Evolutionary conservation across 2,797 vertebrate species (phyloP).

Genomic region (Eulemur albifrons): DNA sequence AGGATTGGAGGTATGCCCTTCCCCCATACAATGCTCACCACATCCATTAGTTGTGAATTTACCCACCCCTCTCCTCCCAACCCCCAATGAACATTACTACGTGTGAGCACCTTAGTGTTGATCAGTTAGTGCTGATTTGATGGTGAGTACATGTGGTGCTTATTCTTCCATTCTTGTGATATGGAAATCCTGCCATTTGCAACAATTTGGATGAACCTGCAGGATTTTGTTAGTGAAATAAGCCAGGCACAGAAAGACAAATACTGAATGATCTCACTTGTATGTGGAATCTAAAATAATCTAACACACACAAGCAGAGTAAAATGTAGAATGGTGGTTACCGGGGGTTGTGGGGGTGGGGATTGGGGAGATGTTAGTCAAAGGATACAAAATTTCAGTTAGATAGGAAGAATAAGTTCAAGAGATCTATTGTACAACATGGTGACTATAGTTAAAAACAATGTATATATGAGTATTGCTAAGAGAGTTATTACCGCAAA

Average conservation of each 20-base stretch:
- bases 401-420: neutral
- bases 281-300: neutral
- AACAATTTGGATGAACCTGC: neutral
- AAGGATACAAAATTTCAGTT: neutral
- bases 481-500: neutral
- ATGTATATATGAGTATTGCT: neutral
- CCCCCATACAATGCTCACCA: no score
- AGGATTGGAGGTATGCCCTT: no score
- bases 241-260: neutral
- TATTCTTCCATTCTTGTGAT: no score
- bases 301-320: neutral
- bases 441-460: neutral
- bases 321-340: neutral
- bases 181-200: neutral
- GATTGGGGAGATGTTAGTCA: neutral
- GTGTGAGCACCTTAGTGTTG: no score
- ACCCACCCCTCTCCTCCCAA: no score
- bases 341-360: rapidly evolving
- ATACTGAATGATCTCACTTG: neutral
- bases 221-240: neutral
- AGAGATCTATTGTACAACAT: neutral
- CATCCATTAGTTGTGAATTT: no score
- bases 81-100: no score
- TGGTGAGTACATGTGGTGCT: no score
- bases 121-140: no score